Conservation (phyloP, 2,113 vertebrate genomes). For the Recurvirostra avosetta region DNA sequence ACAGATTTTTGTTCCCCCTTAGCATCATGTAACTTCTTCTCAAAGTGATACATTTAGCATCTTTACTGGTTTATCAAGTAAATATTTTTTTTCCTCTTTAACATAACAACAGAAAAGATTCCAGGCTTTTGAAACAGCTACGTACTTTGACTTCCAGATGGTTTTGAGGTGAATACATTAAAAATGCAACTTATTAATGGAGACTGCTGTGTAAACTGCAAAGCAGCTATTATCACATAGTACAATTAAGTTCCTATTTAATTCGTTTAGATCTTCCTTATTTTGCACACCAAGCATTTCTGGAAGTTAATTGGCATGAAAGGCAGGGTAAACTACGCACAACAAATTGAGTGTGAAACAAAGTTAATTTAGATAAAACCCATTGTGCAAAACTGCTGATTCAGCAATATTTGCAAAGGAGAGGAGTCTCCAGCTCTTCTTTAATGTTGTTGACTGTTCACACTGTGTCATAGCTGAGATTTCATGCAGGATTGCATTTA, state of each 20-base stretch:
- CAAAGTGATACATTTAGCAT: neutral
- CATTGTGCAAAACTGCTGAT: constrained; percentile 47
- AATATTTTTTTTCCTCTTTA: neutral
- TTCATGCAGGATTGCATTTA: neutral
- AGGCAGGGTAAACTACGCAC: constrained; percentile 61
- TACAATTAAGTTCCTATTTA: constrained; percentile 32
- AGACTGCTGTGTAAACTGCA: neutral
- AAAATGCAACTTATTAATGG: neutral
- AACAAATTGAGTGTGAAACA: constrained; percentile 73
- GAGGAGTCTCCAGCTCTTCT: neutral
- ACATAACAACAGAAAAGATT: neutral
- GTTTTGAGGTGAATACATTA: neutral
- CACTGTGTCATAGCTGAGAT: neutral
- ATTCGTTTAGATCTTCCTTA: constrained; percentile 42
- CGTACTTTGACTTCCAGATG: neutral
- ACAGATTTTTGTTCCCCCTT: neutral
- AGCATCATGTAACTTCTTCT: neutral
- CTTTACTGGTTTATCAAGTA: neutral
- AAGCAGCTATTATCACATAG: constrained; percentile 25
- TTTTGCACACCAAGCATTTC: constrained; percentile 62
- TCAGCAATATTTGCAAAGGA: constrained; percentile 43
- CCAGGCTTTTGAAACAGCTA: neutral
- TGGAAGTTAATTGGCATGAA: constrained; percentile 63
- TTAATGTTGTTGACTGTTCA: neutral
- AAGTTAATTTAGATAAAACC: constrained; percentile 67